A percentile compares a stretch with the other conserved stretches of the same genome.
Evolutionary conservation across 2,888 invertebrate species (phyloP).

Genomic region (Eilema caniola): DNA sequence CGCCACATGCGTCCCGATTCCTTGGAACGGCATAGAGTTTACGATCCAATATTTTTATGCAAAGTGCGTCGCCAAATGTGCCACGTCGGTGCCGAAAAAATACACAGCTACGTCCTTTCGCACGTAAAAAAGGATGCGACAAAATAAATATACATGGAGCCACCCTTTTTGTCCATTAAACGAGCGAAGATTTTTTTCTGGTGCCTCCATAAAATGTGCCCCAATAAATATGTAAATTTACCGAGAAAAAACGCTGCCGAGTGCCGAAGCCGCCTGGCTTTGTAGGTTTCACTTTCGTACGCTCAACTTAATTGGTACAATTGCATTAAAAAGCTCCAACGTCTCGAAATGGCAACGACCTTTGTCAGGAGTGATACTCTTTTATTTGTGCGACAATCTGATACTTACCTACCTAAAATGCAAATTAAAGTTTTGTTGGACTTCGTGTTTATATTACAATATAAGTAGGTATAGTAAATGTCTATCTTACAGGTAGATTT

Average conservation of each 20-base stretch:
- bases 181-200: conserved; percentile 80
- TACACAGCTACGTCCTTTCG: conserved; percentile 80
- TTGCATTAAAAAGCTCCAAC: conserved; percentile 67
- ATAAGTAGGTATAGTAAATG: conserved; percentile 19
- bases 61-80: conserved; percentile 86
- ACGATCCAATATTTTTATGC: conserved; percentile 86
- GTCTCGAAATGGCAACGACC: conserved; percentile 69
- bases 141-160: conserved; percentile 85
- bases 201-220: conserved; percentile 85
- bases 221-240: conserved; percentile 87
- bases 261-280: conserved; percentile 65
- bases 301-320: conserved; percentile 81
- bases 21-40: conserved; percentile 75
- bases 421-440: conserved; percentile 50
- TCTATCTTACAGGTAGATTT: conserved; percentile 16
- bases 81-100: conserved; percentile 78
- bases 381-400: conserved; percentile 56
- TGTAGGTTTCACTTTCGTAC: conserved; percentile 83
- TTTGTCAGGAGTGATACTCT: conserved; percentile 58
- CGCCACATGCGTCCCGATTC: conserved; percentile 78
- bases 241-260: conserved; percentile 71
- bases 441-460: conserved; percentile 28
- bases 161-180: conserved; percentile 87
- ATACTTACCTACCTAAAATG: conserved; percentile 49
- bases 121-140: conserved; percentile 86